Evolutionary conservation across 2,888 invertebrate species (phyloP).

Genomic region (Alentia gelatinosa): DNA sequence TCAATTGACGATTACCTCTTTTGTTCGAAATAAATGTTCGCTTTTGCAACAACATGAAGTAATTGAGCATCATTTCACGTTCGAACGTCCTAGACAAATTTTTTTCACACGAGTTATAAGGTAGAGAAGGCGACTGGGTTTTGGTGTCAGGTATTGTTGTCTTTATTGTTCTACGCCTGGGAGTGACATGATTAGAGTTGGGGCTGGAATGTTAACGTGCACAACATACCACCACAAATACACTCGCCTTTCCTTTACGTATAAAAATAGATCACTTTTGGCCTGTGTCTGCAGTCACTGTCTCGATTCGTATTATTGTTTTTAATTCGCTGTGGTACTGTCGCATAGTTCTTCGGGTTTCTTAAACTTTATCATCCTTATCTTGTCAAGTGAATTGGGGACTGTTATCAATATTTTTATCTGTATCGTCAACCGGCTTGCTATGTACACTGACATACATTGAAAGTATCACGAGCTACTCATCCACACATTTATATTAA

Average conservation of each 20-base stretch:
- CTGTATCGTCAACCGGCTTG: neutral
- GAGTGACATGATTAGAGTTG: neutral
- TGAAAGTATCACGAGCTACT: neutral
- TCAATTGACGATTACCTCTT: too few relatives aligned
- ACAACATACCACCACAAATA: neutral
- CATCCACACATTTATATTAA: neutral
- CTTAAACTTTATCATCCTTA: too few relatives aligned
- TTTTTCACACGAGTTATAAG: neutral
- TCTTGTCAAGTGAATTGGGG: neutral
- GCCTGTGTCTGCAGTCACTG: neutral
- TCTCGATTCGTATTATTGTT: neutral
- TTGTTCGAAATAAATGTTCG: neutral
- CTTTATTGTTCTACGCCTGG: neutral
- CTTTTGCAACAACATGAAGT: neutral
- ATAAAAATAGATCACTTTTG: neutral
- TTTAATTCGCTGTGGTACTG: neutral
- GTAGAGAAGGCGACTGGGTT: neutral
- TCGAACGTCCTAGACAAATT: neutral
- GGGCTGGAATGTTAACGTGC: neutral
- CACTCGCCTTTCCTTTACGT: neutral
- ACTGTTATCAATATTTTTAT: neutral
- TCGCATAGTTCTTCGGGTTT: neutral
- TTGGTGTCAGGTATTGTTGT: neutral
- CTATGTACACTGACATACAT: neutral
- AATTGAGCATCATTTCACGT: neutral